phyloP scores from a whole-genome alignment of 2,888 invertebrate species.

The Drosophila anomalata region DNA sequence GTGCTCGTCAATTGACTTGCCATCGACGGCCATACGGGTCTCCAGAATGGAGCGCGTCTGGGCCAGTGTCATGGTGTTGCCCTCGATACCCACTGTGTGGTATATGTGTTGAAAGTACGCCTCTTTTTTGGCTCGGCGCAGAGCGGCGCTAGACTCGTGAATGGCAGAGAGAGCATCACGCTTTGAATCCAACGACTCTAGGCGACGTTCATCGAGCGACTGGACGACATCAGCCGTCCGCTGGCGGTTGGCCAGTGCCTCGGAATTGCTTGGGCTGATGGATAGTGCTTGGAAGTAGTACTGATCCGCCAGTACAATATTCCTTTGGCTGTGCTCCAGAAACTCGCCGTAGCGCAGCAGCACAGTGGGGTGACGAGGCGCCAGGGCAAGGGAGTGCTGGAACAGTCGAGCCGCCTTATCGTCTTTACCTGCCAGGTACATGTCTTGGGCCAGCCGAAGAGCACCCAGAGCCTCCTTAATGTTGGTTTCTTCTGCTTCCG shows the following conservation, averaged over 20 bases:
- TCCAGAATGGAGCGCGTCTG: conserved; percentile 96
- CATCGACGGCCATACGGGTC: conserved; percentile 92
- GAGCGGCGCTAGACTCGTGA: conserved; percentile 91
- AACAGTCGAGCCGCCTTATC: conserved; percentile 94
- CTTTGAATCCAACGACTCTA: conserved; percentile 90
- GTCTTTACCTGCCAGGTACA: conserved; percentile 91
- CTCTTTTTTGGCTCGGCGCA: conserved; percentile 95
- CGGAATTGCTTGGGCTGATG: conserved; percentile 92
- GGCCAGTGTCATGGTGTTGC: conserved; percentile 97
- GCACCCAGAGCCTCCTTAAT: conserved; percentile 91
- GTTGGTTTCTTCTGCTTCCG: conserved; percentile 71
- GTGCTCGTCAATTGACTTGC: conserved; percentile 97
- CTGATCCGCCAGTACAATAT: conserved; percentile 95
- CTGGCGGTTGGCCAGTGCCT: conserved; percentile 91
- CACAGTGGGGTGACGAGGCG: conserved; percentile 96
- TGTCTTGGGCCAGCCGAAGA: conserved; percentile 92
- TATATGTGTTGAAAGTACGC: conserved; percentile 98
- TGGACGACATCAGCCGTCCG: conserved; percentile 95
- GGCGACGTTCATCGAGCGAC: conserved; percentile 89
- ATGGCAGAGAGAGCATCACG: conserved; percentile 92
- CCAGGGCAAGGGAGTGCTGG: conserved; percentile 95
- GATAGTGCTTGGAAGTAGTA: conserved; percentile 94
- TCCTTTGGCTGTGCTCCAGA: conserved; percentile 92
- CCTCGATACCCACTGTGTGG: conserved; percentile 98
- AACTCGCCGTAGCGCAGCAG: conserved; percentile 97